Conservation (phyloP, 2,113 vertebrate genomes). For the Corvus hawaiiensis region DNA sequence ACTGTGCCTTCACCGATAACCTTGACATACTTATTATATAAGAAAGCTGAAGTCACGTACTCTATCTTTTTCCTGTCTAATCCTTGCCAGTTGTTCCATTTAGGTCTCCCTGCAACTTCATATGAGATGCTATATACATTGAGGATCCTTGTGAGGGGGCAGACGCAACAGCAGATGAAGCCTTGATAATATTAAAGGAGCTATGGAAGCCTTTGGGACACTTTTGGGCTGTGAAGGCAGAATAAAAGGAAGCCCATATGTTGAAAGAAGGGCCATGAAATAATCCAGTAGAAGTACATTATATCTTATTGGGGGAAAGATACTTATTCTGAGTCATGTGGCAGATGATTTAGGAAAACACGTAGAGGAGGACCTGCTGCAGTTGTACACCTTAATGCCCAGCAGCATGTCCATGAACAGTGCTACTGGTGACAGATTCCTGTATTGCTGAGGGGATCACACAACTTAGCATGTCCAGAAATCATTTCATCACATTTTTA, state of each 20-base stretch:
- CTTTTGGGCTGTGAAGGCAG: background rate
- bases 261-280: background rate
- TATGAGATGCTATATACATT: background rate
- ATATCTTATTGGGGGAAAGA: background rate
- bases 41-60: background rate
- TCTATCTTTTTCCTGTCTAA: background rate
- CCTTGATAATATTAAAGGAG: background rate
- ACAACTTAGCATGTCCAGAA: background rate
- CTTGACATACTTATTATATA: background rate
- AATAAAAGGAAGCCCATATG: background rate
- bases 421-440: background rate
- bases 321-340: background rate
- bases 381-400: background rate
- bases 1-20: background rate
- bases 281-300: background rate
- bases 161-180: background rate
- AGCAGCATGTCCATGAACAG: background rate
- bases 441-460: background rate
- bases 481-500: background rate
- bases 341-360: background rate
- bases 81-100: background rate
- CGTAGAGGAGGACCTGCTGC: background rate
- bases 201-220: accelerated
- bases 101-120: background rate
- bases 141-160: background rate